phyloP scores from a whole-genome alignment of 2,888 invertebrate species.

The Pediacus dermestoides region DNA sequence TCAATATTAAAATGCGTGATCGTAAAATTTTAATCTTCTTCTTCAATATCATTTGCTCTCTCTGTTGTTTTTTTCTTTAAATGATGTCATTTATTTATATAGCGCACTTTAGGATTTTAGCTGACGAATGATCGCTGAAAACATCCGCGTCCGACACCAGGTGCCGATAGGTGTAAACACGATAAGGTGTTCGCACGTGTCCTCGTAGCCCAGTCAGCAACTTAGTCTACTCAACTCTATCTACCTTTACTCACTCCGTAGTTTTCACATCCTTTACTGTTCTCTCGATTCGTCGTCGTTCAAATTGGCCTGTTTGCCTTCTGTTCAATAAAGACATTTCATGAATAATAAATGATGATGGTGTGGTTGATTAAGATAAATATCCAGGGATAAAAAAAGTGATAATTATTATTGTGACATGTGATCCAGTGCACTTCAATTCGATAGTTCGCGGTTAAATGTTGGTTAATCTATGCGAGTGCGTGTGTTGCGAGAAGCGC shows the following conservation, averaged over 20 bases:
- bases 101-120: conserved; percentile 1
- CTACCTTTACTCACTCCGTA: too few relatives aligned
- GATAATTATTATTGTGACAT: too few relatives aligned
- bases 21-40: too few relatives aligned
- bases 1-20: too few relatives aligned
- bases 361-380: too few relatives aligned
- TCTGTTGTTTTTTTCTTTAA: conserved; percentile 1
- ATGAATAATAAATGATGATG: too few relatives aligned
- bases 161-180: conserved; percentile 21
- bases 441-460: conserved; percentile 32
- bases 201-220: conserved; percentile 17
- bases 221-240: conserved; percentile 11
- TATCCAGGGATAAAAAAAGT: too few relatives aligned
- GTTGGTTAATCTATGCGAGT: conserved; percentile 45
- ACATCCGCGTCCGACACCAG: conserved; percentile 15
- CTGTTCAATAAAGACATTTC: conserved; percentile 6
- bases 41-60: too few relatives aligned
- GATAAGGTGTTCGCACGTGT: conserved; percentile 22
- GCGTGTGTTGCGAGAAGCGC: conserved; percentile 25
- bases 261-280: too few relatives aligned
- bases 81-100: conserved; percentile 1
- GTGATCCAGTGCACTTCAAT: too few relatives aligned
- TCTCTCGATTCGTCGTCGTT: too few relatives aligned
- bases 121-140: conserved; percentile 18
- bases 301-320: too few relatives aligned